Conservation (phyloP, 2,113 vertebrate genomes). For the Podarcis cretensis region DNA sequence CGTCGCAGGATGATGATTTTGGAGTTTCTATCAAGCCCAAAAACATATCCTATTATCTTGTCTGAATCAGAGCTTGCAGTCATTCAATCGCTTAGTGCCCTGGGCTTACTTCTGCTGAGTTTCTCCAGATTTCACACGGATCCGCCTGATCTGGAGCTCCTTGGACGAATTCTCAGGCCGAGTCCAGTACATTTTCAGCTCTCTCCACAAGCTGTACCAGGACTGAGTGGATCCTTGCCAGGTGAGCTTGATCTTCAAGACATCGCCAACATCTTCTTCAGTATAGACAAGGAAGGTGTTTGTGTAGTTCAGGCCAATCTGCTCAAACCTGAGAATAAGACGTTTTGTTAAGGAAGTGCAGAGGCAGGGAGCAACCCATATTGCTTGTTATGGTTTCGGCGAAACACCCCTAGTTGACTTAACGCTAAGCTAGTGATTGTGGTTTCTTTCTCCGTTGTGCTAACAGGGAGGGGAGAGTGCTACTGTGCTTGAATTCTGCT, state of each 20-base stretch:
- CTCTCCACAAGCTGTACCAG: conserved; percentile 82
- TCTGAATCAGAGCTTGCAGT: background rate
- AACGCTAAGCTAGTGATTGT: too few relatives aligned
- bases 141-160: conserved; percentile 84
- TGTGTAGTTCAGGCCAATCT: conserved; percentile 85
- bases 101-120: conserved; percentile 89
- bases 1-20: background rate
- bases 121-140: conserved; percentile 94
- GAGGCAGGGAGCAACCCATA: background rate
- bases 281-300: conserved; percentile 96
- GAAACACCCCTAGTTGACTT: too few relatives aligned
- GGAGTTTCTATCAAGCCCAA: background rate
- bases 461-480: too few relatives aligned
- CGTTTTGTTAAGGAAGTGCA: background rate
- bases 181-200: conserved; percentile 77
- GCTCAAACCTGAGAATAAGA: conserved; percentile 68
- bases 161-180: conserved; percentile 34
- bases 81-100: background rate
- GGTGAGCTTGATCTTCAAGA: conserved; percentile 88
- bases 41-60: background rate
- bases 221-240: conserved; percentile 85
- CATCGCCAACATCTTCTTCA: conserved; percentile 92
- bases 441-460: too few relatives aligned
- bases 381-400: too few relatives aligned
- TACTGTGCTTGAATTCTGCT: too few relatives aligned